phyloP scores from a whole-genome alignment of 2,797 vertebrate species.

The Numenius phaeopus region DNA sequence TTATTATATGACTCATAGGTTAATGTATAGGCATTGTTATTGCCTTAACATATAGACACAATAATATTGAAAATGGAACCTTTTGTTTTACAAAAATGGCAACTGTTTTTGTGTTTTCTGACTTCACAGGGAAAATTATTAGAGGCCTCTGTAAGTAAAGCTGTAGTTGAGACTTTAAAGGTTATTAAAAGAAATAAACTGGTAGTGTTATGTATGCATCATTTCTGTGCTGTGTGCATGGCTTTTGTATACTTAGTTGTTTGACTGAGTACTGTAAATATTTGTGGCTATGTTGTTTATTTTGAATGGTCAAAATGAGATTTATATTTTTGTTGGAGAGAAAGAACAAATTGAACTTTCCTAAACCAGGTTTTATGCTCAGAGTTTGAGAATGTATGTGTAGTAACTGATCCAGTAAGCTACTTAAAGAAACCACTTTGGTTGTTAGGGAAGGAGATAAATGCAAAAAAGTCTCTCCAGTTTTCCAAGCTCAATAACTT shows the following conservation, averaged over 20 bases:
- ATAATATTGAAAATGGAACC: background rate
- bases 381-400: background rate
- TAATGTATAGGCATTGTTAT: background rate
- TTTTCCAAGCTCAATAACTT: background rate
- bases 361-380: background rate
- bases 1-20: background rate
- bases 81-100: background rate
- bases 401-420: background rate
- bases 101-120: background rate
- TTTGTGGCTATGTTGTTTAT: background rate
- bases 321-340: background rate
- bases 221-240: background rate
- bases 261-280: background rate
- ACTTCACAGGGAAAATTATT: fast-evolving
- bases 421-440: background rate
- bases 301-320: background rate
- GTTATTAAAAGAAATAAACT: background rate
- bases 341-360: background rate
- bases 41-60: background rate
- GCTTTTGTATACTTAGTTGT: background rate
- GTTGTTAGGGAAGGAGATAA: background rate
- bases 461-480: background rate
- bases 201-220: background rate
- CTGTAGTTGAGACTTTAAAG: background rate
- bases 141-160: background rate